phyloP scores from a whole-genome alignment of 1,140 invertebrate species.

The Lepidotrigona ventralis region DNA sequence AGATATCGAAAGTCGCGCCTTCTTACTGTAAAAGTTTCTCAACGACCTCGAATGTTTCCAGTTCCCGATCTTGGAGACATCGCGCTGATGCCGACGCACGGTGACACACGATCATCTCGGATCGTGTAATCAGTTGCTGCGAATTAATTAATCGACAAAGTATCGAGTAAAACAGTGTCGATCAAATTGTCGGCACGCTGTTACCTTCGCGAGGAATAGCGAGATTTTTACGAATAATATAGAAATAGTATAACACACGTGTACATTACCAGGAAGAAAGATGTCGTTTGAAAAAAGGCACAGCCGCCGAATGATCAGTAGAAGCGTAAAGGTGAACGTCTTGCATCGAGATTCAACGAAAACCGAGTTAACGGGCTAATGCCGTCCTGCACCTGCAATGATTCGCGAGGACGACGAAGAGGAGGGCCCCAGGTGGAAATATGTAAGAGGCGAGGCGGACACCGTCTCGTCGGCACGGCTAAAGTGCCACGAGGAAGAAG shows the following conservation, averaged over 20 bases:
- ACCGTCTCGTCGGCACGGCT: slow-evolving; percentile 69
- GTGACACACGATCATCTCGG: neutral
- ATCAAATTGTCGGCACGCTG: too few species aligned
- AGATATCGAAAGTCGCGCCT: slow-evolving; percentile 6
- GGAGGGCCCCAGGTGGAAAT: slow-evolving; percentile 62
- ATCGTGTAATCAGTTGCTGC: too few species aligned
- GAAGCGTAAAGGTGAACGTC: slow-evolving; percentile 28
- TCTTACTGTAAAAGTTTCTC: neutral
- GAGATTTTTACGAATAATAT: neutral
- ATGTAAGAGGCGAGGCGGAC: slow-evolving; percentile 70
- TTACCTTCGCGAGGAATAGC: neutral
- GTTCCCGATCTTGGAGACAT: neutral
- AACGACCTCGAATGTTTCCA: slow-evolving; percentile 26
- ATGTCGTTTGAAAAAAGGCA: slow-evolving; percentile 37
- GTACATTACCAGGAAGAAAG: slow-evolving; percentile 14
- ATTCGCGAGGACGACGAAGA: slow-evolving; percentile 66
- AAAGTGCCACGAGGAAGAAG: slow-evolving; percentile 70
- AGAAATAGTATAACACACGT: neutral
- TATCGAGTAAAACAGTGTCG: too few species aligned
- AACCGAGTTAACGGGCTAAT: slow-evolving; percentile 56
- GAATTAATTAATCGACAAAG: neutral
- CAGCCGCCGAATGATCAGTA: slow-evolving; percentile 35
- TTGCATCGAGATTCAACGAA: slow-evolving; percentile 42
- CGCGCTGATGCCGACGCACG: neutral
- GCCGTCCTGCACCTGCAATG: slow-evolving; percentile 64